phyloP scores from a whole-genome alignment of 2,888 invertebrate genomes.

The Sarcophaga caerulescens region DNA sequence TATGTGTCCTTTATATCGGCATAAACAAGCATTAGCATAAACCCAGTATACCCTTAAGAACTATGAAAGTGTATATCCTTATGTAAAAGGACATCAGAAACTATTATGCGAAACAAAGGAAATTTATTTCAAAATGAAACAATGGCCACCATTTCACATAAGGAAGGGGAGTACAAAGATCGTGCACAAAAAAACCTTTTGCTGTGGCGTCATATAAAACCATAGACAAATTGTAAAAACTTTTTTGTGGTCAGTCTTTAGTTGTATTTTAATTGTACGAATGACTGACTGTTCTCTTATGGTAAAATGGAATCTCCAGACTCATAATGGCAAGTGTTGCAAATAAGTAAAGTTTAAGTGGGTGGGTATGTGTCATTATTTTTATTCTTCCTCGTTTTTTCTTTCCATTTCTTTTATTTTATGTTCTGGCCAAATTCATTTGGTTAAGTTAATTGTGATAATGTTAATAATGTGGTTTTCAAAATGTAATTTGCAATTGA shows the following conservation, averaged over 20 bases:
- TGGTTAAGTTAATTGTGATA: conserved; percentile 39
- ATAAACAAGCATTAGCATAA: no score
- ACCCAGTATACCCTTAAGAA: no score
- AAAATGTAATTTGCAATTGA: no score
- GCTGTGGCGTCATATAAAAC: no score
- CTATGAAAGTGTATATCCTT: no score
- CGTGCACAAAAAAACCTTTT: no score
- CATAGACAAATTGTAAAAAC: background rate
- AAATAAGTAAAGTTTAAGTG: conserved; percentile 31
- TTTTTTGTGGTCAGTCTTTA: background rate
- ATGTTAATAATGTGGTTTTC: conserved; percentile 47
- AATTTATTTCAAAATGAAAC: conserved; percentile 43
- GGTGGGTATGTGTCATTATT: background rate
- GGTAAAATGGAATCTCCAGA: conserved; percentile 15
- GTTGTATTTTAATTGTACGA: background rate
- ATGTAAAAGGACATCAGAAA: conserved; percentile 6
- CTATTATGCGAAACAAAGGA: conserved; percentile 48
- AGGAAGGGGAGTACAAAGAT: background rate
- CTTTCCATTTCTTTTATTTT: background rate
- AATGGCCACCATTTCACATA: background rate
- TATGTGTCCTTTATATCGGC: no score
- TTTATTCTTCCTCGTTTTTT: no score
- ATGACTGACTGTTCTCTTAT: background rate
- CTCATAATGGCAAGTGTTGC: conserved; percentile 37
- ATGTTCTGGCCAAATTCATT: background rate